A percentile compares a stretch with the other conserved stretches of the same genome.
phyloP scores from a whole-genome alignment of 2,113 vertebrate genomes.

The Dissostichus mawsoni region DNA sequence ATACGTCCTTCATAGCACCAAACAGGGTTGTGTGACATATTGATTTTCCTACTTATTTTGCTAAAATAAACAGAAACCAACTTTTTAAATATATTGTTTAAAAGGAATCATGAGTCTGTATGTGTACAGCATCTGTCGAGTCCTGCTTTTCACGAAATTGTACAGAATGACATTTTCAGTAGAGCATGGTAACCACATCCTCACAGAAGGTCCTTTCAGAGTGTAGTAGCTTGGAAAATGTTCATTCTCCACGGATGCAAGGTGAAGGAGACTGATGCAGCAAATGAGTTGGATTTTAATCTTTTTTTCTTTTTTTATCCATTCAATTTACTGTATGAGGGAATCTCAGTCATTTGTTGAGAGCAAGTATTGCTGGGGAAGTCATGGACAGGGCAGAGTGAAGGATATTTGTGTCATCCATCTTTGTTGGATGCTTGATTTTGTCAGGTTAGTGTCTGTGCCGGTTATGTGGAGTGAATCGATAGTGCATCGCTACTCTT shows the following conservation, averaged over 20 bases:
- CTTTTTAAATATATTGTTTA: background rate
- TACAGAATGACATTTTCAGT: background rate
- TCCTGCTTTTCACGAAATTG: background rate
- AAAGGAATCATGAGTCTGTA: background rate
- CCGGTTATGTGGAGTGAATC: too few species aligned
- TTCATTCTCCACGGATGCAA: conserved; percentile 37
- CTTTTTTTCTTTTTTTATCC: background rate
- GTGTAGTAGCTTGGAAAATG: too few species aligned
- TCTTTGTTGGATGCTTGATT: conserved; percentile 17
- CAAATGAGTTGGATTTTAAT: conserved; percentile 41
- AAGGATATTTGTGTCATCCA: conserved; percentile 46
- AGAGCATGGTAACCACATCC: background rate
- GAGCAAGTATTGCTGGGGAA: conserved; percentile 21
- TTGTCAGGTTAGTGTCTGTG: too few species aligned
- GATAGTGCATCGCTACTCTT: too few species aligned
- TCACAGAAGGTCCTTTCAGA: too few species aligned
- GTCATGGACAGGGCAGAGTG: conserved; percentile 40
- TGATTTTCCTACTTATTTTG: background rate
- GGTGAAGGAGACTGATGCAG: conserved; percentile 44
- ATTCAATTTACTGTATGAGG: conserved; percentile 24
- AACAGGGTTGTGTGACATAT: conserved; percentile 16
- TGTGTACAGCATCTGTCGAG: background rate
- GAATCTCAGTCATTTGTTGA: conserved; percentile 14
- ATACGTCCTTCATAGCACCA: conserved; percentile 42
- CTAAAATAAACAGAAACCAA: background rate